Evolutionary conservation across 2,888 invertebrate species (phyloP), one percentile per base, ranked within the genome.

Genomic region (Cephalotes varians): DNA sequence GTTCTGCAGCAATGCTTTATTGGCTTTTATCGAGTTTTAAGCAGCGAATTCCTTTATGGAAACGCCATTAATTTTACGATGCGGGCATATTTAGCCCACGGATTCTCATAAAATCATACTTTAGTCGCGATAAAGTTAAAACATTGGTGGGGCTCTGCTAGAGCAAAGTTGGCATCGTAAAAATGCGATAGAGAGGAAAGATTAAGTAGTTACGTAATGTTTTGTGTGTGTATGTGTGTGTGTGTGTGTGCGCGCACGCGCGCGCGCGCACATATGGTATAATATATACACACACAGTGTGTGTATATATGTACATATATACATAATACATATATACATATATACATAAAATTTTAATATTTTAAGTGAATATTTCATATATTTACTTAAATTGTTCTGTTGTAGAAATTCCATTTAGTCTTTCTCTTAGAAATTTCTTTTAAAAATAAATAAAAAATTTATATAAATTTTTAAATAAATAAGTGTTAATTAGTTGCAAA

Each of bases 51-150:
- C 92, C 92, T 93, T 93, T 93, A 93, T 93, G 93, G 92, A 93
- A 93, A 92, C 92, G 92, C 93, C 92, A 92, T 93, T 94, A 93
- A 93, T 93, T 94, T 94, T 92, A 94, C 92, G 93, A 92, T 91
- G 88, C 88, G 88, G 89, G 93, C 92, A 92, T 92, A 92, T 93
- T 93, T 92, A 92, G 90, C 92, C 88, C 89, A 84, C 82, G 90
- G 91, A 82, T 80, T 83, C 90, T 93, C 93, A 92, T 93, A 93
- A 93, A 93, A 93, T 93, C 92, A 93, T 93, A 92, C 92, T 93
- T 92, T 87, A 88, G 87, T 87, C 89, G 91, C 92, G 93, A 93
- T 93, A 93, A 93, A 93, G 91, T 92, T 93, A 91, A 93, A 93
- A 93, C 92, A 91, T 90, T 88, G 87, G 87, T 87, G 88, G 21